Evolutionary conservation across 2,113 vertebrate genomes (phyloP), one percentile per base, ranked within the genome.

Genomic region (Passer domesticus): DNA sequence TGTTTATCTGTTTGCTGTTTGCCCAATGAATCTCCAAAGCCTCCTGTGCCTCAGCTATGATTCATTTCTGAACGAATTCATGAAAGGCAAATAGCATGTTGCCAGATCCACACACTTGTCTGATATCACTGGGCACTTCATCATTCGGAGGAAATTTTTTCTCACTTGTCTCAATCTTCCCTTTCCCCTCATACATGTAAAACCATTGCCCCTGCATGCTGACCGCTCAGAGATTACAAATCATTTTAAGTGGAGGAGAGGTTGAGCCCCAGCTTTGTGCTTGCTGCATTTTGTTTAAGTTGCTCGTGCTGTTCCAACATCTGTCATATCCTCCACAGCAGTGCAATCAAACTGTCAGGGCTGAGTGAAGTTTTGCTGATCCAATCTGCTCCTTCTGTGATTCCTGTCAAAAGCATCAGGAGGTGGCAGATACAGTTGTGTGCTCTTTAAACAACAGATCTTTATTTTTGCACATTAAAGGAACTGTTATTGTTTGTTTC

Each of bases 361-460:
- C 79, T 94, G 72, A 96, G 87, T 83, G 94, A 95, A 89, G 91
- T 92, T 96, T 83, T 93, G 95, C 89, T 96, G 95, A 95, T 93
- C 78, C 92, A 83, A 79, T 82, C 68, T 94, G 89, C 95, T 95
- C 89, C 69, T 95, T 94, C 63, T 78, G 91, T 66, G 79, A 85
- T 78, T 95, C 86, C 92, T 93, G 82, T 96, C 92, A 91, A 90
- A 97, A 95, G 88, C 70, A 69, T 43, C 77, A 15, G 92, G 94
- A 95, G 92, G 84, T 83, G 67, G 83, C 82, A 87, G 94, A 94
- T 77, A 89, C 95, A 97, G 94, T 93, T 92, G 88, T 85, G 53
- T 74, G 83, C 53, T 92, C 93, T 78, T 96, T 95, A 90, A 94
- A 90, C 86, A 94, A 95, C 83, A 89, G 84, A 91, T 76, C 94